phyloP scores from a whole-genome alignment of 1,140 invertebrate species.

The Platyscapa corneri region DNA sequence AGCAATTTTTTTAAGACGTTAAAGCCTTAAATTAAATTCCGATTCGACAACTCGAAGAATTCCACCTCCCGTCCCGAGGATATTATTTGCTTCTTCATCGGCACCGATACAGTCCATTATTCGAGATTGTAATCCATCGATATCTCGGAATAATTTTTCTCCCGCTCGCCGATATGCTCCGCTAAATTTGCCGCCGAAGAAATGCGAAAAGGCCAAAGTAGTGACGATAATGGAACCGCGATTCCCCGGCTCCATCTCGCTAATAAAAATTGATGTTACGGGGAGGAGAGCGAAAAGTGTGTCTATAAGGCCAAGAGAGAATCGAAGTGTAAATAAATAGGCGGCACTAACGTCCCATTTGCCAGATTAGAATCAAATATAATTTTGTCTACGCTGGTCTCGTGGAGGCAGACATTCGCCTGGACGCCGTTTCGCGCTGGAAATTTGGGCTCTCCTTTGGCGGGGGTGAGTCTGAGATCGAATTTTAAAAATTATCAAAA shows the following conservation, averaged over 20 bases:
- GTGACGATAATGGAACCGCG: slow-evolving; percentile 29
- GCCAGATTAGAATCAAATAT: slow-evolving; percentile 73
- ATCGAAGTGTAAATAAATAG: slow-evolving; percentile 71
- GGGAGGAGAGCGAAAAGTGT: neutral
- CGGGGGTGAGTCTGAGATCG: slow-evolving; percentile 44
- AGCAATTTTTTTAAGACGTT: too few relatives aligned
- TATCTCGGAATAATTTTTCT: neutral
- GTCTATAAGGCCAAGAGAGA: neutral
- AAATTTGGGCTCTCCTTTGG: neutral
- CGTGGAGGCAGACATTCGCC: neutral
- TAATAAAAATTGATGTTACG: slow-evolving; percentile 48
- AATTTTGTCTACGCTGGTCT: slow-evolving; percentile 62
- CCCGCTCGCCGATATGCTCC: neutral
- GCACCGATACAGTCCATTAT: slow-evolving; percentile 15
- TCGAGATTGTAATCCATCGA: slow-evolving; percentile 13
- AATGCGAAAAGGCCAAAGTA: neutral
- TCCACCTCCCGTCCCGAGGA: too few relatives aligned
- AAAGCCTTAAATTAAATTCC: too few relatives aligned
- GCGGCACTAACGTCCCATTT: slow-evolving; percentile 69
- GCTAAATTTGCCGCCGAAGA: slow-evolving; percentile 23
- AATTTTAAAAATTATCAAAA: slow-evolving; percentile 48
- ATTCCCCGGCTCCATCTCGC: neutral
- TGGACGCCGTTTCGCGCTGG: neutral
- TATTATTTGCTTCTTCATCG: neutral
- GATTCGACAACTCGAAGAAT: too few relatives aligned